Base-by-base conservation (phyloP, 35 echinoderm and acorn worm genomes). In the Apostichopus parvimensis region DNA sequence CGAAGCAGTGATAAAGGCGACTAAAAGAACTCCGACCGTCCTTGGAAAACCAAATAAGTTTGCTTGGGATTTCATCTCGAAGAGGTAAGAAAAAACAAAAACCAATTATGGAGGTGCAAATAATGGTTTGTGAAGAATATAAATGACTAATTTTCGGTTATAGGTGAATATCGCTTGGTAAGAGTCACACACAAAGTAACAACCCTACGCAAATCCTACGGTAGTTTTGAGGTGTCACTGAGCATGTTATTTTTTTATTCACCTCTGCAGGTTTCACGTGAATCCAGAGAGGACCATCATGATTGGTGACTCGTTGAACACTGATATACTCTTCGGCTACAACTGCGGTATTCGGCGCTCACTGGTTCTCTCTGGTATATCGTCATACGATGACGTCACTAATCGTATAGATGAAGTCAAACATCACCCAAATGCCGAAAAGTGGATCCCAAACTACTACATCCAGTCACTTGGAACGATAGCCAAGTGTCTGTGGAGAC, bases 41-140 rank as follows among this genome's bases (percentile, higher is more conserved):
- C 56, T 99, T 6, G 97, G 97, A 1, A 99, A 99, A 92, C 97
- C 97, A 59, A 86, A 87, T 57, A 98, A 17, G 56, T 93, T 92
- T 70, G 88, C 94, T 17, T 93, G 94, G 64, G 93, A 95, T 52
- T 98, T 94, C 22, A 97, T 97, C 22, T 90, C 90, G 34, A 90
- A 95, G 88, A 91, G 88, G 93, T 98, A 87, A 78, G 34, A 45
- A 45, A 45, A 45, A 4, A 45, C 34, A 45, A 4, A 45, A 45
- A 45, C 34, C 34, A 45, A 1, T 45, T 4, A 45, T 45, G 34
- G 34, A 45, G 34, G 34, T 34, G 1, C 28, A 34, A 34, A 34
- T 34, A 45, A 45, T 45, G 34, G 2, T 45, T 45, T 45, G 34
- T 45, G 34, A 45, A 45, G 34, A 45, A 45, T 45, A 45, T 4